Conservation (phyloP, 2,888 invertebrate species). For the Embidobia sp. region DNA sequence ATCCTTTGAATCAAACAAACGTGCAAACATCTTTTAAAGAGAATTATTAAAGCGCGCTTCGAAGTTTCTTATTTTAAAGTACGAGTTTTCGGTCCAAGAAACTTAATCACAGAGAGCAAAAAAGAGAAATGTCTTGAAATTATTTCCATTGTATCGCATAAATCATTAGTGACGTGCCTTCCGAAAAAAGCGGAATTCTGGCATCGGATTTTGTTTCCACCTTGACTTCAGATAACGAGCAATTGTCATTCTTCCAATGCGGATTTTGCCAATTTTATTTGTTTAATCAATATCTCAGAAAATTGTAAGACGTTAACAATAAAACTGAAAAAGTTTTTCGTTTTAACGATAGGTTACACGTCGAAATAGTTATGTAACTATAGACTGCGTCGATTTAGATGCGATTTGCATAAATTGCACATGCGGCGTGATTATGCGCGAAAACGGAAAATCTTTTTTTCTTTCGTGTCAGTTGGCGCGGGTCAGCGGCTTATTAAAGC, state of each 20-base stretch:
- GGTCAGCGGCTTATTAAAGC: constrained; percentile 63
- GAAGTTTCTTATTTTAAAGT: too few species aligned
- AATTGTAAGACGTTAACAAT: constrained; percentile 1
- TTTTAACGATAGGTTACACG: too few species aligned
- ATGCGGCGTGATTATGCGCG: constrained; percentile 26
- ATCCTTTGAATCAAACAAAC: too few species aligned
- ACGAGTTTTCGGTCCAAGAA: too few species aligned
- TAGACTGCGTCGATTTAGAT: constrained; percentile 25
- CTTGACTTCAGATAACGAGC: not conserved
- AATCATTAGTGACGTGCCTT: too few species aligned
- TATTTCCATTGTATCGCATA: too few species aligned
- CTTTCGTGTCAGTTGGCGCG: constrained; percentile 49
- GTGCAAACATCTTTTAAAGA: too few species aligned
- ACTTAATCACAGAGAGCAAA: too few species aligned
- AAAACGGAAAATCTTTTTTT: constrained; percentile 53
- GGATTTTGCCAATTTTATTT: constrained; percentile 15
- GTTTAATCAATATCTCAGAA: not conserved
- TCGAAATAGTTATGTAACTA: too few species aligned
- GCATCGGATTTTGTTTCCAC: not conserved
- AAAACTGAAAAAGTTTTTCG: constrained; percentile 3
- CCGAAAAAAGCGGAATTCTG: too few species aligned
- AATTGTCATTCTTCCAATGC: constrained; percentile 4
- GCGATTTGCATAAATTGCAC: constrained; percentile 45
- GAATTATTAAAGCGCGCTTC: too few species aligned
- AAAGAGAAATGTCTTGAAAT: too few species aligned